These are phyloP conservation scores for Catagonus wagneri DNA, from an alignment of 2,113 vertebrate genomes.

Conservation along the genomic window DNA sequence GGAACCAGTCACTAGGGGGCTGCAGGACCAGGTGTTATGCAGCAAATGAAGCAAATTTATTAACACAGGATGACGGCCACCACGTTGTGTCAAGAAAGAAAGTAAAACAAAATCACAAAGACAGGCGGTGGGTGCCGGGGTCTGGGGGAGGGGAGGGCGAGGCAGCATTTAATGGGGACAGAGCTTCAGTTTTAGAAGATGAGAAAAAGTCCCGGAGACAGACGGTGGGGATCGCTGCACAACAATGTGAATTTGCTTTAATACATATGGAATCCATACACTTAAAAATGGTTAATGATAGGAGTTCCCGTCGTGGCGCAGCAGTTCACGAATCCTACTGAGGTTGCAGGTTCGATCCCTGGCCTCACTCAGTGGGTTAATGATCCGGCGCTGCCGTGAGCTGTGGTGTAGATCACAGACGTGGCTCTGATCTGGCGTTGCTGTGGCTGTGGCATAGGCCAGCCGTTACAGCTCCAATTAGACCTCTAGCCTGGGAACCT, in stretches of 20 bases:
- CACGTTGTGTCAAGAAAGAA: neutral
- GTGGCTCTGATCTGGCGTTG: too few relatives aligned
- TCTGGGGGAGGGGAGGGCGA: neutral
- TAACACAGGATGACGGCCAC: neutral
- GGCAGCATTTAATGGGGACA: neutral
- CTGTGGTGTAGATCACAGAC: too few relatives aligned
- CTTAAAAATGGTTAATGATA: neutral
- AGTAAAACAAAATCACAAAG: neutral
- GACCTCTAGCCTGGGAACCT: too few relatives aligned
- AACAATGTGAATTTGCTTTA: neutral
- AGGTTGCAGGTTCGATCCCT: too few relatives aligned
- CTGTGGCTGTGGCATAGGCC: too few relatives aligned
- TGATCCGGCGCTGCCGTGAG: too few relatives aligned
- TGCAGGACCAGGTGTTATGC: rapidly evolving
- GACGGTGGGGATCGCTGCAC: rapidly evolving
- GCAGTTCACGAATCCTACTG: too few relatives aligned
- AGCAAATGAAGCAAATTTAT: neutral
- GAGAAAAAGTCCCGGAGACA: neutral
- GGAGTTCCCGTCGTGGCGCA: too few relatives aligned
- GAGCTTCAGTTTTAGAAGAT: neutral
- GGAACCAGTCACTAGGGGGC: neutral
- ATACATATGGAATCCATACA: neutral
- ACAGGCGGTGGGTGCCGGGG: neutral
- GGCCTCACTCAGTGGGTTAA: too few relatives aligned
- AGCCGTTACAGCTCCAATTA: too few relatives aligned